phyloP scores from a whole-genome alignment of 2,888 invertebrate genomes.

The Megalurothrips usitatus region DNA sequence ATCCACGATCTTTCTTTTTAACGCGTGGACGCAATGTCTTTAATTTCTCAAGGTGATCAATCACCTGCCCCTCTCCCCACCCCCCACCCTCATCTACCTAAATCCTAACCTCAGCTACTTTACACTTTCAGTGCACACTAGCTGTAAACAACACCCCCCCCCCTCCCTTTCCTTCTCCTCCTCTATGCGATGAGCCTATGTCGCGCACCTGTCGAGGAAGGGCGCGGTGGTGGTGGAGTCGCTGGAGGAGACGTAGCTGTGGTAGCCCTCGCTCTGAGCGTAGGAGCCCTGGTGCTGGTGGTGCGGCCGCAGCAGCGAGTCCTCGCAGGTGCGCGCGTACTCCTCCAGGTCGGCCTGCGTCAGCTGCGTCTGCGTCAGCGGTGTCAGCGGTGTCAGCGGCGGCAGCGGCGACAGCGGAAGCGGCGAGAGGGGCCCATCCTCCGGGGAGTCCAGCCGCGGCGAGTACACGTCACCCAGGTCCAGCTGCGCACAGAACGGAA shows the following conservation, averaged over 20 bases:
- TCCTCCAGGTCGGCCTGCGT: conserved; percentile 51
- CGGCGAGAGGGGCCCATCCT: conserved; percentile 34
- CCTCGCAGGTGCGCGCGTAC: conserved; percentile 48
- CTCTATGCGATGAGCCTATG: no score
- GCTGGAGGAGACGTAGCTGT: conserved; percentile 72
- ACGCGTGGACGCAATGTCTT: no score
- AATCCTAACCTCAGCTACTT: no score
- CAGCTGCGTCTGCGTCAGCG: conserved; percentile 26
- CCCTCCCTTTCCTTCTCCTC: neutral
- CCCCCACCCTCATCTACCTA: no score
- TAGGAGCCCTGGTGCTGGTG: conserved; percentile 71
- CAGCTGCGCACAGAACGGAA: neutral
- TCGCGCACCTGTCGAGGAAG: conserved; percentile 60
- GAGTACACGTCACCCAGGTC: conserved; percentile 45
- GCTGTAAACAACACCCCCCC: no score
- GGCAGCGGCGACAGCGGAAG: neutral
- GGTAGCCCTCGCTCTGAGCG: conserved; percentile 75
- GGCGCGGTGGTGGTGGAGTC: conserved; percentile 69
- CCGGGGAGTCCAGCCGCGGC: conserved; percentile 52
- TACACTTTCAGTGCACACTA: no score
- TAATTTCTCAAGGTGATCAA: no score
- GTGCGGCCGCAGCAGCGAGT: conserved; percentile 44
- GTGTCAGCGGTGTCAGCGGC: conserved; percentile 41
- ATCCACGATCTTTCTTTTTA: no score
- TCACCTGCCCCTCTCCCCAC: no score